Evolutionary conservation across 2,888 invertebrate genomes (phyloP).

Genomic region (Agonum fuliginosum): DNA sequence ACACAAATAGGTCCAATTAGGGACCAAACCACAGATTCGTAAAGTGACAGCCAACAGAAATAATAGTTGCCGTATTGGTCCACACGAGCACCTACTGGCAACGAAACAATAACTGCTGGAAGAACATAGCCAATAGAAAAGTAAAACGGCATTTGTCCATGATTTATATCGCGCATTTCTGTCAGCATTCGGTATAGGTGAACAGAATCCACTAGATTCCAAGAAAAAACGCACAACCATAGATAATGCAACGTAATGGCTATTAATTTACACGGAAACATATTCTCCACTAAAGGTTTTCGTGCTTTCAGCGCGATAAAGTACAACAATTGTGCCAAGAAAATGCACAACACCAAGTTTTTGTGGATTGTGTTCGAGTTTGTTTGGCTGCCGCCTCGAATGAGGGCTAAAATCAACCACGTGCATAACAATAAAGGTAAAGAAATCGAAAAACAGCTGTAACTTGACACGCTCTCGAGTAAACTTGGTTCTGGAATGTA

Average conservation of each 20-base stretch:
- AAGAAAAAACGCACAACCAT: constrained; percentile 92
- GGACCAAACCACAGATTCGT: constrained; percentile 96
- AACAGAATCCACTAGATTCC: constrained; percentile 94
- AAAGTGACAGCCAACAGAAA: constrained; percentile 96
- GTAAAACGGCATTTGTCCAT: constrained; percentile 94
- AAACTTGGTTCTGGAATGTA: constrained; percentile 91
- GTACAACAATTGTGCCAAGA: constrained; percentile 90
- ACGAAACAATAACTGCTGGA: constrained; percentile 92
- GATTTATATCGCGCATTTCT: constrained; percentile 96
- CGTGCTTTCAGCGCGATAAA: constrained; percentile 91
- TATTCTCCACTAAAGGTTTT: constrained; percentile 85
- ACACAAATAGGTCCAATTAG: constrained; percentile 92
- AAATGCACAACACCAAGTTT: constrained; percentile 92
- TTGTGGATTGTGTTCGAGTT: constrained; percentile 96
- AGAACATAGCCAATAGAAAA: constrained; percentile 94
- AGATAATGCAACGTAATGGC: constrained; percentile 95
- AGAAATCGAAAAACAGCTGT: constrained; percentile 90
- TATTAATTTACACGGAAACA: constrained; percentile 90
- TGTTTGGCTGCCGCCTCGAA: constrained; percentile 88
- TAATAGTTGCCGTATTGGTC: constrained; percentile 96
- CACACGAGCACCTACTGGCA: constrained; percentile 93
- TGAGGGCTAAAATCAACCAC: constrained; percentile 86
- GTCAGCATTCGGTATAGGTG: constrained; percentile 95
- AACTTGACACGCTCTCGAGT: constrained; percentile 90
- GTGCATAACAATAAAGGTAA: constrained; percentile 86